Base-by-base conservation (phyloP, 2,888 invertebrate species). In the Caenorhabditis angaria region DNA sequence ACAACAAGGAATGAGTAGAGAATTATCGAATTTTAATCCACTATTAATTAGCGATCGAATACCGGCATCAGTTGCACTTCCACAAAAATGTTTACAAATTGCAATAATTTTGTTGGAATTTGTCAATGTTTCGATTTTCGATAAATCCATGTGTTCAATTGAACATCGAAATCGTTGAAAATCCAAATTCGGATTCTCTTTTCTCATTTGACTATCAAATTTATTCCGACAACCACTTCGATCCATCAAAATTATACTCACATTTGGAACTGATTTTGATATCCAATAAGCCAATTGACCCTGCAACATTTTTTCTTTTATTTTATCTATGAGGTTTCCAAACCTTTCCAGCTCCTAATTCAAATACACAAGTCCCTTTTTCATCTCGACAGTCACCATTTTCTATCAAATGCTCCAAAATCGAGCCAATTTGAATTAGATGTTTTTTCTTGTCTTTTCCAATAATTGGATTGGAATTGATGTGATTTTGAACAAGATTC, bases 51-150 rank as follows among this genome's bases (percentile, higher is more conserved):
- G 54, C 14, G 70, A 75, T 32, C 70, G 58, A 28, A 80, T 78
- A 22, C 80, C 83, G 0, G 77, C 80, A 64, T 85, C 85, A 8
- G 83, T 85, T 8, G 83, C 85, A 64, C 77, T 82, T 12, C 85
- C 85, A 61, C 85, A 85, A 47, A 85, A 82, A 50, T 85, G 85
- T 59, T 85, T 85, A 66, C 84, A 84, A 8, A 83, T 68, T 5
- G 80, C 81, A 20, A 78, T 51, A 41, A 80, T 63, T 12, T 65
- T 55, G 4, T 24, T 25, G 1, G 70, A 67, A 4, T 75, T 71
- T 81, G 70, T 66, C 27, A 77, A 32, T 14, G 47, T 53, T 3
- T 73, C 74, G 25, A 84, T 78, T 59, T 78, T 72, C 29, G 76
- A 71, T 66, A 84, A 66, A 63, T 83, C 83, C 59, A 85, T 77